phyloP scores from a whole-genome alignment of 2,113 vertebrate genomes.

The Isurus oxyrinchus region DNA sequence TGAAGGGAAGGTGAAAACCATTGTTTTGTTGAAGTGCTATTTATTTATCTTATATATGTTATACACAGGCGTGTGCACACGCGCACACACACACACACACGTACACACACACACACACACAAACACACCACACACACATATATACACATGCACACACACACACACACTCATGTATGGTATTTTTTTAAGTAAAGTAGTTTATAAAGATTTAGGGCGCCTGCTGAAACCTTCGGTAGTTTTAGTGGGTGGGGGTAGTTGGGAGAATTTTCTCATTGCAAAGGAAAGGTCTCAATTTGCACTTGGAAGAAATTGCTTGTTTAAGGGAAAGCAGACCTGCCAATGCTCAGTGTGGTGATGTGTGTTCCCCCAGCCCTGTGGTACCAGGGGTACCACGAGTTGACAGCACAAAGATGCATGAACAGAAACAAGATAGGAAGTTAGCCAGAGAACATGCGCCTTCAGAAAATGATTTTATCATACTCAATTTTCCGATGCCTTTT shows the following conservation, averaged over 20 bases:
- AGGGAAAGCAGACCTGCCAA: background rate
- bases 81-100: background rate
- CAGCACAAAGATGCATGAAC: background rate
- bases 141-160: too few relatives aligned
- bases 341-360: background rate
- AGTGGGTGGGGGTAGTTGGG: background rate
- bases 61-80: background rate
- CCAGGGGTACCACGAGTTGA: background rate
- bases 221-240: background rate
- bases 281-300: background rate
- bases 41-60: constrained; percentile 9
- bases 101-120: background rate
- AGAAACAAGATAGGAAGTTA: constrained; percentile 20
- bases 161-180: background rate
- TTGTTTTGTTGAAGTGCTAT: background rate
- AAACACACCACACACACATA: too few relatives aligned
- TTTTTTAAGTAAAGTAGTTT: background rate
- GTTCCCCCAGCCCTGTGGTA: background rate
- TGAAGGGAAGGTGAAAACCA: background rate
- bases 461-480: constrained; percentile 24
- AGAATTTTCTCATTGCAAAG: background rate
- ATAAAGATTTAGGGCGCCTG: background rate
- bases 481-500: background rate
- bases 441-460: background rate
- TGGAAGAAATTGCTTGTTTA: background rate